Percentiles rank a stretch among this genome's conserved stretches.
Conservation (phyloP, 2,797 vertebrate species). For the Alcedo quadribrachys region DNA sequence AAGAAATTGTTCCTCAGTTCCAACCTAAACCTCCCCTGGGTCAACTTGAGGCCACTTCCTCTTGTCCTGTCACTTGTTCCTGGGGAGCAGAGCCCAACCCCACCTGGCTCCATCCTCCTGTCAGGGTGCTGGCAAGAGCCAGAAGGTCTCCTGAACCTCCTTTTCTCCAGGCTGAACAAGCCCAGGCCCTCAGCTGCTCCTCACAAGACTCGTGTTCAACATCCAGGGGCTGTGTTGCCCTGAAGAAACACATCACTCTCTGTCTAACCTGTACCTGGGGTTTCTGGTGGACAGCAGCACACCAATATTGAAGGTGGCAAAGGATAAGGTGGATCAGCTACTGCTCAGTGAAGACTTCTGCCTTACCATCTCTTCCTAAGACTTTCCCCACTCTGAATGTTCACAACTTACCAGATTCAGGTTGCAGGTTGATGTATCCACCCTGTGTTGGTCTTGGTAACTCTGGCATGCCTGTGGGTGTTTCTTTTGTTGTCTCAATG, state of each 20-base stretch:
- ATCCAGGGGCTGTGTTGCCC: neutral
- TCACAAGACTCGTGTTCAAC: neutral
- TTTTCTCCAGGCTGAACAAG: neutral
- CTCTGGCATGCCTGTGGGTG: accelerated
- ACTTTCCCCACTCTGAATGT: accelerated
- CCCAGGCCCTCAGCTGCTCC: neutral
- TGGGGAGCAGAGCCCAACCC: no score
- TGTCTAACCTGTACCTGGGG: neutral
- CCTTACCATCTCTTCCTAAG: accelerated
- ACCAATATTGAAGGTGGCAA: accelerated
- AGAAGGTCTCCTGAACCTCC: neutral
- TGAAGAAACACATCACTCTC: accelerated
- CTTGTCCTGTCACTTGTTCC: no score
- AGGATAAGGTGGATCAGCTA: neutral
- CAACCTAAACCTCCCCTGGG: no score
- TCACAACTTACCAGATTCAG: neutral
- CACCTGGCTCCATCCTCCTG: no score
- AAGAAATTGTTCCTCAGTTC: no score
- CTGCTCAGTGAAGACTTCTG: neutral
- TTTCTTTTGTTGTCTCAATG: neutral
- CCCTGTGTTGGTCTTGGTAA: neutral
- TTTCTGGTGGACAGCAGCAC: neutral
- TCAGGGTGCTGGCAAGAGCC: neutral
- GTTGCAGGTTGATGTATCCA: neutral
- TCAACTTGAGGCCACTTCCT: no score